Evolutionary conservation across 2,888 invertebrate species (phyloP), one percentile per base, ranked within the genome.

Genomic region (Trachelus tabidus): DNA sequence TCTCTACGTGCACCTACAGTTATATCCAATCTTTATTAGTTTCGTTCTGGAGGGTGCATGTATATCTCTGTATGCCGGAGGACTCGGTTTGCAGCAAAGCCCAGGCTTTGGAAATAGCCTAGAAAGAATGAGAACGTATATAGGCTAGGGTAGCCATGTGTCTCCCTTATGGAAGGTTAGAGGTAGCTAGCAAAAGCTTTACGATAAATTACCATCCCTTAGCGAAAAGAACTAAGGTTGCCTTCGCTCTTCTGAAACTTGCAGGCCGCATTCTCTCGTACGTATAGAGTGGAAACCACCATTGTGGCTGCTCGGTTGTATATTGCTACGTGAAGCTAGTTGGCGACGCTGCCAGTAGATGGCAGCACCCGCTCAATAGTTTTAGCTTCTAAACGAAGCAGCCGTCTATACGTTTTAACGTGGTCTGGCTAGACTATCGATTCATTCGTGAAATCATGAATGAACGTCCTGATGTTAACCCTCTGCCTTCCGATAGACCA

Each of bases 391-490:
- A 56, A 1, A 2, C 23, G 9, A 56, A 23, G 23, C 56, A 56
- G 23, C 23, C 23, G 23, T 56, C 23, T 23, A 56, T 56, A 56
- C 23, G 23, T 56, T 56, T 56, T 0, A 23, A 23, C 23, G 56
- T 56, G 23, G 56, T 23, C 9, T 56, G 9, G 23, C 56, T 56
- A 71, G 77, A 77, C 77, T 80, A 85, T 86, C 81, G 86, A 85
- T 83, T 85, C 83, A 83, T 84, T 80, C 79, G 73, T 83, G 83
- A 85, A 85, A 85, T 86, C 86, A 85, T 86, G 85, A 85, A 85
- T 85, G 86, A 85, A 85, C 85, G 85, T 86, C 3, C 31, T 31
- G 33, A 34, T 9, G 12, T 31, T 71, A 34, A 6, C 71, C 31
- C 71, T 71, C 56, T 56, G 56, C 23, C 15, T 56, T 56, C 9